These are phyloP conservation scores for Drosophila varians DNA, from an alignment of 1,140 invertebrate genomes.

Conservation along the genomic window DNA sequence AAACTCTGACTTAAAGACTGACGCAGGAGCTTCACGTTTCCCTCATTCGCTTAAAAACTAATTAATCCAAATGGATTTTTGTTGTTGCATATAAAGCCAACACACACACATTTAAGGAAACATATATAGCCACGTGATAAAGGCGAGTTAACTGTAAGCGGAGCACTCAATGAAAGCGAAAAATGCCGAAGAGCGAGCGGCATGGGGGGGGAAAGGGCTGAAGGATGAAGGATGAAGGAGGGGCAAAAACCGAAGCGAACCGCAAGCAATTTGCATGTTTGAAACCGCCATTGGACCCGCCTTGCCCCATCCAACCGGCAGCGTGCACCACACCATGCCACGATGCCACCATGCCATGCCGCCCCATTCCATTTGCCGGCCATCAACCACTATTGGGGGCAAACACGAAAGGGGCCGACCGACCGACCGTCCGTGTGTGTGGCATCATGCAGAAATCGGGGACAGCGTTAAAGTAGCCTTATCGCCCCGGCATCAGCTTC, in stretches of 20 bases:
- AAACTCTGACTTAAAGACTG: slow-evolving; percentile 5
- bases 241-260: slow-evolving; percentile 71
- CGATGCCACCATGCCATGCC: neutral
- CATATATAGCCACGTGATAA: slow-evolving; percentile 24
- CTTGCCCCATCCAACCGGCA: slow-evolving; percentile 1
- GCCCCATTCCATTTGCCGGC: neutral
- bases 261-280: slow-evolving; percentile 82
- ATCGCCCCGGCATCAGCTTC: slow-evolving; percentile 57
- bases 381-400: slow-evolving; percentile 57
- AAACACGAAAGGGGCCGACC: slow-evolving; percentile 78
- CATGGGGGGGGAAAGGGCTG: neutral
- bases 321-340: slow-evolving; percentile 23
- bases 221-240: neutral
- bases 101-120: slow-evolving; percentile 28
- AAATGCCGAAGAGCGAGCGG: slow-evolving; percentile 31
- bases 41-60: slow-evolving; percentile 73
- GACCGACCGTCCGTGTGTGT: slow-evolving; percentile 66
- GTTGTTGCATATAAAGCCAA: slow-evolving; percentile 70
- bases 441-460: slow-evolving; percentile 78
- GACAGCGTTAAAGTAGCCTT: slow-evolving; percentile 81
- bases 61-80: slow-evolving; percentile 82
- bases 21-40: slow-evolving; percentile 8
- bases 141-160: slow-evolving; percentile 73
- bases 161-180: slow-evolving; percentile 77
- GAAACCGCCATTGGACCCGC: slow-evolving; percentile 60